Conservation (phyloP, 2,113 vertebrate genomes). For the Pangasianodon gigas region DNA sequence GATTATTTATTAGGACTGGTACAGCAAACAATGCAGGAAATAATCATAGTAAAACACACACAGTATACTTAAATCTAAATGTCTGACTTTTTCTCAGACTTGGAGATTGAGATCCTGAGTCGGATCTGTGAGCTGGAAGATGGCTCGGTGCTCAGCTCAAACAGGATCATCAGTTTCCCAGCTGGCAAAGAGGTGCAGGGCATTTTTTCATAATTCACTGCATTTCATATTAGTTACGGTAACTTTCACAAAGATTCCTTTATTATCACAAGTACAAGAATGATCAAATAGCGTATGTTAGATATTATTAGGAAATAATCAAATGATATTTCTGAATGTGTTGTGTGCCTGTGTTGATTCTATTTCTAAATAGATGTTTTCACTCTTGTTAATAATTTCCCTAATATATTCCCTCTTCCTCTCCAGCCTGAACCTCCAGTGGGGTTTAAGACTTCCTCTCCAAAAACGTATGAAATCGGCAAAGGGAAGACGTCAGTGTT, state of each 20-base stretch:
- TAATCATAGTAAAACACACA: not conserved
- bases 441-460: not conserved
- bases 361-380: not conserved
- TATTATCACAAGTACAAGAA: not conserved
- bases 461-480: constrained; percentile 2
- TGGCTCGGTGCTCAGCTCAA: constrained; percentile 55
- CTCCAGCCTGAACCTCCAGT: constrained; percentile 53
- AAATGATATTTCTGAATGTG: not conserved
- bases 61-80: not conserved
- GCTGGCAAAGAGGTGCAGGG: constrained; percentile 35
- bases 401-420: not conserved
- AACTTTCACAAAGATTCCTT: not conserved
- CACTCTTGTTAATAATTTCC: not conserved
- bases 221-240: not conserved
- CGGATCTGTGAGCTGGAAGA: constrained; percentile 76
- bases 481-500: not conserved
- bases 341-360: not conserved
- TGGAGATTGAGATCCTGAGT: constrained; percentile 77
- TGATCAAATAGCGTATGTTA: not conserved
- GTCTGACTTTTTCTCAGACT: constrained; percentile 54
- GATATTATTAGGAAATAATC: not conserved
- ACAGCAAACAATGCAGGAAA: not conserved
- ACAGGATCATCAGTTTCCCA: constrained; percentile 29
- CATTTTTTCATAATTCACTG: not conserved
- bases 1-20: not conserved